A percentile compares a stretch with the other conserved stretches of the same genome.
phyloP scores from a whole-genome alignment of 2,113 vertebrate genomes.

The Antennarius striatus region DNA sequence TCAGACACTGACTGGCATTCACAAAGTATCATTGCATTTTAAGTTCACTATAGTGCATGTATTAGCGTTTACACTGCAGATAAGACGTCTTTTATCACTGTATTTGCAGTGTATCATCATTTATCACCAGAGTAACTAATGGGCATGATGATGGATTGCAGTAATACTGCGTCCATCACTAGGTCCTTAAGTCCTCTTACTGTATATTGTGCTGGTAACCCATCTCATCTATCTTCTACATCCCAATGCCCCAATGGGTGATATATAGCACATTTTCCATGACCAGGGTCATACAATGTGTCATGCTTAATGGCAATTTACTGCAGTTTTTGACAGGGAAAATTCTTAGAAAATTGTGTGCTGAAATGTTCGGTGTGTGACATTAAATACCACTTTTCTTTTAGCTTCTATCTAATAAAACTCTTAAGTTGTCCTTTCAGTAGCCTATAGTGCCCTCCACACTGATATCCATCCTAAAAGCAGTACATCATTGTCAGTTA shows the following conservation, averaged over 20 bases:
- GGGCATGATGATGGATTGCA: slow-evolving; percentile 54
- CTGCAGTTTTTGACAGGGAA: slow-evolving; percentile 28
- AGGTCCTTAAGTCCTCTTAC: slow-evolving; percentile 50
- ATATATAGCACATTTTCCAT: slow-evolving; percentile 27
- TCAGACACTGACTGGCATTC: slow-evolving; percentile 3
- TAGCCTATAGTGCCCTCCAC: slow-evolving; percentile 9
- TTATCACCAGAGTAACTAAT: slow-evolving; percentile 53
- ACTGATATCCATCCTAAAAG: slow-evolving; percentile 1
- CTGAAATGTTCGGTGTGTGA: slow-evolving; percentile 1
- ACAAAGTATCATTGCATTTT: not conserved
- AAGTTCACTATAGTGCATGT: slow-evolving; percentile 18
- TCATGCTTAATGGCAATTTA: slow-evolving; percentile 35
- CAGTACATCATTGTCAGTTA: not conserved
- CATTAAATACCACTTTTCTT: not conserved
- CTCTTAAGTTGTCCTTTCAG: too few relatives aligned
- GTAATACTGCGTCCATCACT: slow-evolving; percentile 53
- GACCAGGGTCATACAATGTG: slow-evolving; percentile 26
- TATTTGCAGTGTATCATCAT: slow-evolving; percentile 39
- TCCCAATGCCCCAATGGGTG: slow-evolving; percentile 29
- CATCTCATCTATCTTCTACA: slow-evolving; percentile 48
- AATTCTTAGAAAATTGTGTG: slow-evolving; percentile 8
- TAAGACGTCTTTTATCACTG: slow-evolving; percentile 32
- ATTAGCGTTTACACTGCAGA: slow-evolving; percentile 28
- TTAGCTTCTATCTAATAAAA: too few relatives aligned
- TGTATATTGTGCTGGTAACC: slow-evolving; percentile 47